Conservation (phyloP, 2,888 invertebrate genomes). For the Aphelenchoides bicaudatus region DNA sequence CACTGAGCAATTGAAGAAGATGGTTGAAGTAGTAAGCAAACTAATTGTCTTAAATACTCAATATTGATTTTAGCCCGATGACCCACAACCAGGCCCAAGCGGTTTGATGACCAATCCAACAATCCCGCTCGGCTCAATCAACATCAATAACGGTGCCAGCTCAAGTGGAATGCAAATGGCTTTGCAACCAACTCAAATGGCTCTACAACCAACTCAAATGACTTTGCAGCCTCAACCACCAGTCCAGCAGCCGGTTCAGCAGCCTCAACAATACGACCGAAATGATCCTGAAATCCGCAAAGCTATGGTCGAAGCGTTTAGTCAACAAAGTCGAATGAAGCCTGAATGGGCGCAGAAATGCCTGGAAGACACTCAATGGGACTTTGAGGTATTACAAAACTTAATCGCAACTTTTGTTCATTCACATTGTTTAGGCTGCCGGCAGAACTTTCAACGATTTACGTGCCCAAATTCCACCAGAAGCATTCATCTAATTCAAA, state of each 20-base stretch:
- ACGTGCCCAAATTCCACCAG: slow-evolving; percentile 11
- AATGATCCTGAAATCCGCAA: slow-evolving; percentile 34
- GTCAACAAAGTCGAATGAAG: slow-evolving; percentile 46
- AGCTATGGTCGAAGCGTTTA: slow-evolving; percentile 46
- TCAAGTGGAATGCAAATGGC: slow-evolving; percentile 7
- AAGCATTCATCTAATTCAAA: slow-evolving; percentile 11
- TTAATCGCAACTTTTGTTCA: not conserved
- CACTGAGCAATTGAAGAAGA: slow-evolving; percentile 37
- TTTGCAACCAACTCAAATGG: not conserved
- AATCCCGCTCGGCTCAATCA: not conserved
- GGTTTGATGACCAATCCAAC: too few relatives aligned
- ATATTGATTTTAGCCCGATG: slow-evolving; percentile 11
- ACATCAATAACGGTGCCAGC: not conserved
- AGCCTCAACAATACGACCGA: slow-evolving; percentile 24
- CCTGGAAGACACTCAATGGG: slow-evolving; percentile 47
- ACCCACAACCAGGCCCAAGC: slow-evolving; percentile 17
- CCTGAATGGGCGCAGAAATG: slow-evolving; percentile 49
- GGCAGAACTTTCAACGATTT: slow-evolving; percentile 15
- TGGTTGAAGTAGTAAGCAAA: slow-evolving; percentile 24
- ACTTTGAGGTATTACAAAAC: slow-evolving; percentile 42
- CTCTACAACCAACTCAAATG: not conserved
- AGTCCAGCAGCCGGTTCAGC: slow-evolving; percentile 14
- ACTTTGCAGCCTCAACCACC: slow-evolving; percentile 4
- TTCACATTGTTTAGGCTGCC: slow-evolving; percentile 7
- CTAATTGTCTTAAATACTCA: not conserved